Evolutionary conservation across 2,888 invertebrate genomes (phyloP).

Genomic region (Amiota minor): DNA sequence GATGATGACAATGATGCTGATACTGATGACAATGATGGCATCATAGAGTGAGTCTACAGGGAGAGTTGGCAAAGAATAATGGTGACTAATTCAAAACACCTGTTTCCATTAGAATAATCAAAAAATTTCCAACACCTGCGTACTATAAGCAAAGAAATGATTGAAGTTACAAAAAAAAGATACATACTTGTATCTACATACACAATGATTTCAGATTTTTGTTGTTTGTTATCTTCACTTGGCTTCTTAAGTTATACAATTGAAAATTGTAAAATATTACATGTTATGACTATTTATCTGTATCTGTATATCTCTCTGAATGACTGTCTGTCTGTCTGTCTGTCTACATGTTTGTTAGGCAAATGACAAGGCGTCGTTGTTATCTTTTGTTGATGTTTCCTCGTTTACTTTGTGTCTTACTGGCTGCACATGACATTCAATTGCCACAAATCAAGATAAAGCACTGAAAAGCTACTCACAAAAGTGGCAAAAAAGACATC

Average conservation of each 20-base stretch:
- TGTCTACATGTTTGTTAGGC: background rate
- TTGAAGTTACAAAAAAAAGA: no score
- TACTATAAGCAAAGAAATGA: constrained; percentile 40
- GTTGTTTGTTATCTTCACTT: constrained; percentile 34
- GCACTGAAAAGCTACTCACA: constrained; percentile 5
- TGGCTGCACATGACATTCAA: constrained; percentile 45
- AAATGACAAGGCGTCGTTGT: no score
- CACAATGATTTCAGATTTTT: no score
- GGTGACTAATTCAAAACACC: constrained; percentile 37
- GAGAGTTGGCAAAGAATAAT: constrained; percentile 16
- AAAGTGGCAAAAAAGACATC: background rate
- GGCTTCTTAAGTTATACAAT: constrained; percentile 15
- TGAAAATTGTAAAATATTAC: constrained; percentile 3
- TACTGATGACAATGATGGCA: no score
- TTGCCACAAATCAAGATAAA: constrained; percentile 63
- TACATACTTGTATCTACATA: constrained; percentile 49
- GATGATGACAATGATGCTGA: no score
- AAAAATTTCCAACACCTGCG: background rate
- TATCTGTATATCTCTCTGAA: constrained; percentile 8
- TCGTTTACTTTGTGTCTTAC: background rate
- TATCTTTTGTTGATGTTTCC: background rate
- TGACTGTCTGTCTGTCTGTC: constrained; percentile 1
- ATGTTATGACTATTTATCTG: background rate
- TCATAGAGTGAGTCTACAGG: background rate
- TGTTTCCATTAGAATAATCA: constrained; percentile 37